phyloP scores from a whole-genome alignment of 53 echinoderm and acorn worm genomes.

The Stichopus horrens region DNA sequence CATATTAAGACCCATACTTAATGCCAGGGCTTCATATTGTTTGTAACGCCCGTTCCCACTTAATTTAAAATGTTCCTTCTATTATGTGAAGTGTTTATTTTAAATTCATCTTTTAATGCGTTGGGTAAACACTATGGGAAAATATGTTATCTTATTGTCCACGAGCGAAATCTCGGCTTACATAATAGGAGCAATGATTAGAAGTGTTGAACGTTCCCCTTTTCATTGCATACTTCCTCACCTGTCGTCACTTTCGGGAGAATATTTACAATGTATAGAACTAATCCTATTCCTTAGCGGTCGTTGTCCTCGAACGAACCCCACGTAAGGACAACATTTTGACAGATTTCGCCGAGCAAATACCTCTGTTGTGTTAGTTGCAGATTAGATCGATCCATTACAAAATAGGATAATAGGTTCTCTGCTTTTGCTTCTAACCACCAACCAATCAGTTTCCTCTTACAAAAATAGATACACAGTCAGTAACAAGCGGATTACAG shows the following conservation, averaged over 20 bases:
- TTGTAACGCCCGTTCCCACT: not conserved
- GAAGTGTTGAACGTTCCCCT: conserved; percentile 9
- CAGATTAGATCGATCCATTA: conserved; percentile 42
- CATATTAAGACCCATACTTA: not conserved
- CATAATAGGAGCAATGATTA: conserved; percentile 36
- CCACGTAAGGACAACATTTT: conserved; percentile 42
- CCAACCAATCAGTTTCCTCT: not conserved
- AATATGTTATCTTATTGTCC: conserved; percentile 36
- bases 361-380: conserved; percentile 42
- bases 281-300: conserved; percentile 32
- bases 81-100: conserved; percentile 21
- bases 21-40: not conserved
- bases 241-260: conserved; percentile 39
- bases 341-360: conserved; percentile 40
- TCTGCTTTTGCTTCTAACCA: not conserved
- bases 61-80: not conserved
- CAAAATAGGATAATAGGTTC: not conserved
- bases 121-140: conserved; percentile 34
- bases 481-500: not conserved
- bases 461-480: not conserved
- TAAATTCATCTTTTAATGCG: conserved; percentile 33
- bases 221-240: conserved; percentile 12
- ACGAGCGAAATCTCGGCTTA: conserved; percentile 37
- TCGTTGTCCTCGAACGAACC: conserved; percentile 43
- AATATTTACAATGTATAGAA: conserved; percentile 17